A percentile compares a stretch with the other conserved stretches of the same genome.
Conservation (phyloP, 1,140 invertebrate genomes). For the Laodelphax striatellus region DNA sequence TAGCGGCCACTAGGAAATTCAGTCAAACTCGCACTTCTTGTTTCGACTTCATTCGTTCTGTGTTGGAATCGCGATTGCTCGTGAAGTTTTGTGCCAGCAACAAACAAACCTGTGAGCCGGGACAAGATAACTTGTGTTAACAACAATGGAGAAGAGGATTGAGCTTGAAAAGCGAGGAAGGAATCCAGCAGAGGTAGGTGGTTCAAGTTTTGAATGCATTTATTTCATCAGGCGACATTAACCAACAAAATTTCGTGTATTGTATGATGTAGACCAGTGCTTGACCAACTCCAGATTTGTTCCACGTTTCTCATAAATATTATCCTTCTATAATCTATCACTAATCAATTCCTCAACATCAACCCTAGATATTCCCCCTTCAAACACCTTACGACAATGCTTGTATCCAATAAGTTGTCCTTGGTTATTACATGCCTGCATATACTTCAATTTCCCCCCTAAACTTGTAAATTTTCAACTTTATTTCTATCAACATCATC, state of each 20-base stretch:
- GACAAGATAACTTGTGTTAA: too few relatives aligned
- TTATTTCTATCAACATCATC: too few relatives aligned
- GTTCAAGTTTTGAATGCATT: neutral
- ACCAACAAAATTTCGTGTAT: neutral
- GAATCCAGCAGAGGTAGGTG: slow-evolving; percentile 67
- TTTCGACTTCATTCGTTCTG: too few relatives aligned
- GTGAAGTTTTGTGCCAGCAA: too few relatives aligned
- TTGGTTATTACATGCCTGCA: neutral
- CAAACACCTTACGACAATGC: neutral
- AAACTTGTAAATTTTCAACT: neutral
- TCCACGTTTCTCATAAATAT: neutral
- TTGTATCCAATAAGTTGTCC: neutral
- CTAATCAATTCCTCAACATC: neutral
- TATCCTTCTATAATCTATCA: slow-evolving; percentile 7
- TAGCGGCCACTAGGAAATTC: too few relatives aligned
- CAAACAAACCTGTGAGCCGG: too few relatives aligned
- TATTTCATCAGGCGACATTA: neutral
- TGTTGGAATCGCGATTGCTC: too few relatives aligned
- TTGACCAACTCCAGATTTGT: neutral
- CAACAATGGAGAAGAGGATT: slow-evolving; percentile 79
- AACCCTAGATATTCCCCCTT: neutral
- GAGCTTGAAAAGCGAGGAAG: slow-evolving; percentile 77
- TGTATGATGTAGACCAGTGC: neutral
- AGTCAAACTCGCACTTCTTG: too few relatives aligned
- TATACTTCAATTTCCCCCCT: slow-evolving; percentile 1